phyloP scores from a whole-genome alignment of 2,888 invertebrate species.

The Corbicula japonica region DNA sequence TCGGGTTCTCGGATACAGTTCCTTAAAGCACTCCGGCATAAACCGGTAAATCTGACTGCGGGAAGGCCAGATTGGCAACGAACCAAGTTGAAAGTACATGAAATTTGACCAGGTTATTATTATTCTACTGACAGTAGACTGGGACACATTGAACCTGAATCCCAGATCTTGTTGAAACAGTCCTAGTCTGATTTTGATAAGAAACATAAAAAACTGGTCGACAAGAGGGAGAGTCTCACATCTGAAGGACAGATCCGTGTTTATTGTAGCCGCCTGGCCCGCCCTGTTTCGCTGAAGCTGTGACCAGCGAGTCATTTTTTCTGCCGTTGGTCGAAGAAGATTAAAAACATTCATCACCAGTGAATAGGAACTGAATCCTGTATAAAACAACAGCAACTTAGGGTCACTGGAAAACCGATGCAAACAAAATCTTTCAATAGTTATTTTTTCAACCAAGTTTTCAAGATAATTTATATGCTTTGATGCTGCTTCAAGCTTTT shows the following conservation, averaged over 20 bases:
- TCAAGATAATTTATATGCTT: conserved; percentile 22
- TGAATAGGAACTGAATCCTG: conserved; percentile 16
- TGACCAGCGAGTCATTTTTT: conserved; percentile 29
- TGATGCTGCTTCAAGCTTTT: background rate
- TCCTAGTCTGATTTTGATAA: conserved; percentile 19
- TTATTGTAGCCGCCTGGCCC: background rate
- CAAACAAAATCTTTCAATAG: conserved; percentile 21
- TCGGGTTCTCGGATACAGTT: conserved; percentile 34
- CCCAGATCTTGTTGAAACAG: conserved; percentile 31
- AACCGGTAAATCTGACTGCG: conserved; percentile 8
- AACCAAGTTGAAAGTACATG: conserved; percentile 25
- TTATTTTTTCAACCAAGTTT: conserved; percentile 5
- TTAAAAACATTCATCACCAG: conserved; percentile 23
- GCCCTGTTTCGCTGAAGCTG: conserved; percentile 15
- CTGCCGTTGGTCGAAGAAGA: conserved; percentile 7
- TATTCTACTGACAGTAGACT: conserved; percentile 38
- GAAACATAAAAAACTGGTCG: conserved; percentile 38
- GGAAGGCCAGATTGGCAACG: conserved; percentile 29
- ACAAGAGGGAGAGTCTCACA: background rate
- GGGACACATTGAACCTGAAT: conserved; percentile 33
- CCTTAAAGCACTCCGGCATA: conserved; percentile 42
- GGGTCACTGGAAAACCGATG: conserved; percentile 15
- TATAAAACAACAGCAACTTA: conserved; percentile 12
- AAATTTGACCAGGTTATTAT: conserved; percentile 48
- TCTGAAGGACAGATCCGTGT: conserved; percentile 21